phyloP scores from a whole-genome alignment of 2,888 invertebrate genomes.

The Sphaerophoria rueppellii region DNA sequence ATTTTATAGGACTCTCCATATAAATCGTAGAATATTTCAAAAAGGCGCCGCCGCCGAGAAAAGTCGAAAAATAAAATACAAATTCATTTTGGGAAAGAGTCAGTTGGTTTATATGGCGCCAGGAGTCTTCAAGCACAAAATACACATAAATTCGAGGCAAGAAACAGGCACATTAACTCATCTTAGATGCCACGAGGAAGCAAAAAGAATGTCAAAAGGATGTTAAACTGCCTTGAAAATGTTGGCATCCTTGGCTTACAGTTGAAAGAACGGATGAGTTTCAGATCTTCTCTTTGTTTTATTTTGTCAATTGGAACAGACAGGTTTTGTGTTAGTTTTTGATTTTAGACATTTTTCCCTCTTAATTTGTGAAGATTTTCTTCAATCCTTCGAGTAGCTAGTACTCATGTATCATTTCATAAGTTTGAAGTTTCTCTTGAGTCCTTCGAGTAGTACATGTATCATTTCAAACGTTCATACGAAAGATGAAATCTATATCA shows the following conservation, averaged over 20 bases:
- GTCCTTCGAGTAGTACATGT: background rate
- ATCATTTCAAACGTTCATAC: too few species aligned
- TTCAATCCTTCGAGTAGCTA: background rate
- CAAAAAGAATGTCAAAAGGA: conserved; percentile 53
- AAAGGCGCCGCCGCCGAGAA: conserved; percentile 27
- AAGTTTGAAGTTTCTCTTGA: conserved; percentile 10
- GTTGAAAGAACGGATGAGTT: conserved; percentile 54
- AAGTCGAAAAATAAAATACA: conserved; percentile 9
- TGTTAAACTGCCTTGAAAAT: conserved; percentile 56
- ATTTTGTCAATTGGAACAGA: conserved; percentile 41
- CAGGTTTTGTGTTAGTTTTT: conserved; percentile 46
- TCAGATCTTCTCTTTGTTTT: conserved; percentile 10
- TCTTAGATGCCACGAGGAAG: conserved; percentile 31
- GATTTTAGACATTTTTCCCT: conserved; percentile 33
- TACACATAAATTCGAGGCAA: background rate
- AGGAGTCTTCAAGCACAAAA: conserved; percentile 2
- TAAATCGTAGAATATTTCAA: conserved; percentile 48
- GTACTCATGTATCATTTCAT: too few species aligned
- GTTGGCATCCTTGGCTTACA: conserved; percentile 26
- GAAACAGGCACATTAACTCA: conserved; percentile 44
- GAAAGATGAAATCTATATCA: background rate
- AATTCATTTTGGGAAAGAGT: conserved; percentile 1
- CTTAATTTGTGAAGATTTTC: background rate
- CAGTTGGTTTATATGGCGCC: conserved; percentile 37
- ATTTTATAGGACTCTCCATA: conserved; percentile 33